Evolutionary conservation across 2,797 vertebrate genomes (phyloP).

Genomic region (Rhinichthys osculus): DNA sequence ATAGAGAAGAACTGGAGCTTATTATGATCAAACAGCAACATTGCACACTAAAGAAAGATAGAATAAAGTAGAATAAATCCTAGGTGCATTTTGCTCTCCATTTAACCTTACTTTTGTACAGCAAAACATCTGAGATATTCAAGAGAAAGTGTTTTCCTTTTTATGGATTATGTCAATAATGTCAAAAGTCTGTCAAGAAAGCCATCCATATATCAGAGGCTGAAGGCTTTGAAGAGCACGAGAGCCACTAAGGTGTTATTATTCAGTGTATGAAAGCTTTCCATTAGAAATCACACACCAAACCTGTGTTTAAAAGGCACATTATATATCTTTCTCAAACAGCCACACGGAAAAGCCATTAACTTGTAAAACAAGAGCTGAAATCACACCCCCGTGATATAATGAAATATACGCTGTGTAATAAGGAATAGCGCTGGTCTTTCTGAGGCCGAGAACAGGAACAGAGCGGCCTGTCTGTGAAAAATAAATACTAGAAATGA

Average conservation of each 20-base stretch:
- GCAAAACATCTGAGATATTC: not conserved
- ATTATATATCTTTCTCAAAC: constrained; percentile 30
- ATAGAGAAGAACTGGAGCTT: not conserved
- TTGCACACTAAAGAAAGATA: not conserved
- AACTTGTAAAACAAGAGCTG: constrained; percentile 21
- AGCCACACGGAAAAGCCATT: constrained; percentile 31
- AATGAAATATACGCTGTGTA: not conserved
- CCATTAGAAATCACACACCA: constrained; percentile 6
- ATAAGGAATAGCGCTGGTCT: not conserved
- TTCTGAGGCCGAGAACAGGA: not conserved
- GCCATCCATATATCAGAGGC: not conserved
- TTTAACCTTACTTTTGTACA: not conserved
- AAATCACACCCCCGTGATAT: not conserved
- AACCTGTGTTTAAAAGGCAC: not conserved
- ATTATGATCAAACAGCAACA: not conserved
- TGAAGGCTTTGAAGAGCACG: not conserved
- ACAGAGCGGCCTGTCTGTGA: not conserved
- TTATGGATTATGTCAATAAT: not conserved
- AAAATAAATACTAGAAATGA: constrained; percentile 9
- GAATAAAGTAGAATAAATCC: not conserved
- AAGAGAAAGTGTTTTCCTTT: not conserved
- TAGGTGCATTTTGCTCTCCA: not conserved
- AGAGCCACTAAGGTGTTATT: not conserved
- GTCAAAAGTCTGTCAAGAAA: not conserved
- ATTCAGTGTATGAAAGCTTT: constrained; percentile 20